Evolutionary conservation across 2,888 invertebrate genomes (phyloP).

Genomic region (Aspidiotus rigidus): DNA sequence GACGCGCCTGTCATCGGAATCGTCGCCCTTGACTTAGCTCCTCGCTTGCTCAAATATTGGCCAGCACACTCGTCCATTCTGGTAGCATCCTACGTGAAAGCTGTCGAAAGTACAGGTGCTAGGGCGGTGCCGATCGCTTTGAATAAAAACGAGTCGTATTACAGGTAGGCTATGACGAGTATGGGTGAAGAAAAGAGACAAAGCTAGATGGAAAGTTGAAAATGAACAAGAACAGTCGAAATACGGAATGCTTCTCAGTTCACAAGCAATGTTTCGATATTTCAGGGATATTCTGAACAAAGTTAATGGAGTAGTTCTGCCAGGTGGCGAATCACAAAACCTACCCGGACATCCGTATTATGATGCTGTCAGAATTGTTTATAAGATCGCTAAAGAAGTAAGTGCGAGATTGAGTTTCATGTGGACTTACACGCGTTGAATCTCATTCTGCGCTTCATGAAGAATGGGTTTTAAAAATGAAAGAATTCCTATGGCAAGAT

Average conservation of each 20-base stretch:
- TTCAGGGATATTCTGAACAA: slow-evolving; percentile 9
- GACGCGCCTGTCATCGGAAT: slow-evolving; percentile 57
- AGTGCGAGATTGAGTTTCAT: not conserved
- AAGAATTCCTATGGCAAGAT: not conserved
- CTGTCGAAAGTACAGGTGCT: slow-evolving; percentile 78
- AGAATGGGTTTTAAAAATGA: too few relatives aligned
- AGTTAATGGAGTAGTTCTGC: slow-evolving; percentile 66
- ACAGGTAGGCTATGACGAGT: slow-evolving; percentile 22
- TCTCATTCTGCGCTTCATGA: too few relatives aligned
- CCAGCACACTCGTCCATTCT: slow-evolving; percentile 60
- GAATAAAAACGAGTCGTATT: slow-evolving; percentile 28
- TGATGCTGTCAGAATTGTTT: slow-evolving; percentile 60
- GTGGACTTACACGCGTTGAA: too few relatives aligned
- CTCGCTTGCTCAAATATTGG: slow-evolving; percentile 49
- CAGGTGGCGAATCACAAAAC: slow-evolving; percentile 64
- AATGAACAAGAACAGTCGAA: not conserved
- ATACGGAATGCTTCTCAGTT: not conserved
- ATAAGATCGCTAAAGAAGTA: slow-evolving; percentile 40
- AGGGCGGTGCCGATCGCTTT: slow-evolving; percentile 64
- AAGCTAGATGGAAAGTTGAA: too few relatives aligned
- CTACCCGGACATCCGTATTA: slow-evolving; percentile 52
- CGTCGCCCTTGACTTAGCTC: slow-evolving; percentile 55
- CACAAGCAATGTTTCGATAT: not conserved
- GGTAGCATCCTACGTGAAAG: slow-evolving; percentile 79
- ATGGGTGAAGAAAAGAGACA: too few relatives aligned